Conservation (phyloP, 35 echinoderm and acorn worm genomes). For the Patiria miniata region DNA sequence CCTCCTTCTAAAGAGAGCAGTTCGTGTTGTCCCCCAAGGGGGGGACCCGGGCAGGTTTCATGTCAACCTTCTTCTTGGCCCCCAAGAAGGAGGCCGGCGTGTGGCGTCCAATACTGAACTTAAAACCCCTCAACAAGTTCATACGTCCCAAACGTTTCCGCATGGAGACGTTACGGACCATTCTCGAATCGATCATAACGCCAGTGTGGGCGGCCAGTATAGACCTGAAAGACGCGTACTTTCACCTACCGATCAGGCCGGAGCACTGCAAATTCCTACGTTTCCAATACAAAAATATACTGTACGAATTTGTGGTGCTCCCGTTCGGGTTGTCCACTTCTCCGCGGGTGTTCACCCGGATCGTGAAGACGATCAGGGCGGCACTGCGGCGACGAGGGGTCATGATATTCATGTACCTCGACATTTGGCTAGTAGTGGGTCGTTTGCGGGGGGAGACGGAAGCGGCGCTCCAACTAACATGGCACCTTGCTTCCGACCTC, state of each 20-base stretch:
- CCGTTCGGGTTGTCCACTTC: no score
- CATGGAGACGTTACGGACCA: slow-evolving; percentile 48
- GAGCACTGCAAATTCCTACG: slow-evolving; percentile 36
- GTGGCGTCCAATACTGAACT: slow-evolving; percentile 24
- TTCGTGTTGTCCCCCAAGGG: not conserved
- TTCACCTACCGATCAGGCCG: not conserved
- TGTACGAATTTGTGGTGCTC: no score
- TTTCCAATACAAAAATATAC: not conserved
- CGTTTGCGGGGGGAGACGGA: no score
- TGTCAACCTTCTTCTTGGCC: slow-evolving; percentile 12
- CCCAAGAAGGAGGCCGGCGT: not conserved
- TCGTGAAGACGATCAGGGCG: no score
- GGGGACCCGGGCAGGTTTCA: not conserved
- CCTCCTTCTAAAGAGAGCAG: not conserved
- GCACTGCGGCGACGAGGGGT: no score
- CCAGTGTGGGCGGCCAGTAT: slow-evolving; percentile 42
- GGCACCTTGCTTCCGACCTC: no score
- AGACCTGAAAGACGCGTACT: slow-evolving; percentile 57
- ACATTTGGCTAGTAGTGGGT: no score
- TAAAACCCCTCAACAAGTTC: slow-evolving; percentile 56
- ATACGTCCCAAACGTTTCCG: slow-evolving; percentile 35
- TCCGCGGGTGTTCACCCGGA: no score
- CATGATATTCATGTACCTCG: no score
- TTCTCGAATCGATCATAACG: not conserved
- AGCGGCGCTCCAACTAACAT: no score